Percentiles rank a stretch among this genome's conserved stretches.
Evolutionary conservation across 2,797 vertebrate species (phyloP).

Genomic region (Gambelia wislizenii): DNA sequence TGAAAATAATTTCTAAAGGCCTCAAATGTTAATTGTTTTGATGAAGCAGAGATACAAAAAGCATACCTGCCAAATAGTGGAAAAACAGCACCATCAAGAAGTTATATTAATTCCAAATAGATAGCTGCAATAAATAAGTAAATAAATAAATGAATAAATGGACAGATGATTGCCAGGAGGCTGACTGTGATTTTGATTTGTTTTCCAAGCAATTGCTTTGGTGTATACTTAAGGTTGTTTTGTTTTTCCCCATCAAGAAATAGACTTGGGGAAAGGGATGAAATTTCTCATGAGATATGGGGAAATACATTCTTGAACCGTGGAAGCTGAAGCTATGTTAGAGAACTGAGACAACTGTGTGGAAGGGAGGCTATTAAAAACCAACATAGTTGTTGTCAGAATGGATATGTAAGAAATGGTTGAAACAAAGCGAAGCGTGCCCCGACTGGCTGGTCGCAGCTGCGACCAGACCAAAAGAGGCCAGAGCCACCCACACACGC

Average conservation of each 20-base stretch:
- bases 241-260: background rate
- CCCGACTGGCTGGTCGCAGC: too few relatives aligned
- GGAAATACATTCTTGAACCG: background rate
- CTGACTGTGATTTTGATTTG: background rate
- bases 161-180: background rate
- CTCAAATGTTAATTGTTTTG: slow-evolving; percentile 74
- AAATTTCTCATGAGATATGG: background rate
- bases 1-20: slow-evolving; percentile 74
- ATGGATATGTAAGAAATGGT: background rate
- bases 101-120: background rate
- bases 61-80: slow-evolving; percentile 12
- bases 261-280: background rate
- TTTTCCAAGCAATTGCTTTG: slow-evolving; percentile 25
- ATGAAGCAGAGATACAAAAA: slow-evolving; percentile 66
- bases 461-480: too few relatives aligned
- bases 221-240: background rate
- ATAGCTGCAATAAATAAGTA: background rate
- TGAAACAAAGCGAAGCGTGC: too few relatives aligned
- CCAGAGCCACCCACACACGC: too few relatives aligned
- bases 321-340: background rate
- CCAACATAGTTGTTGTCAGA: background rate
- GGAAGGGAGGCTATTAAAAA: background rate
- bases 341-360: too few relatives aligned
- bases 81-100: slow-evolving; percentile 29
- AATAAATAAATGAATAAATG: too few relatives aligned